Conservation (phyloP, 2,113 vertebrate species). For the Salminus brasiliensis region DNA sequence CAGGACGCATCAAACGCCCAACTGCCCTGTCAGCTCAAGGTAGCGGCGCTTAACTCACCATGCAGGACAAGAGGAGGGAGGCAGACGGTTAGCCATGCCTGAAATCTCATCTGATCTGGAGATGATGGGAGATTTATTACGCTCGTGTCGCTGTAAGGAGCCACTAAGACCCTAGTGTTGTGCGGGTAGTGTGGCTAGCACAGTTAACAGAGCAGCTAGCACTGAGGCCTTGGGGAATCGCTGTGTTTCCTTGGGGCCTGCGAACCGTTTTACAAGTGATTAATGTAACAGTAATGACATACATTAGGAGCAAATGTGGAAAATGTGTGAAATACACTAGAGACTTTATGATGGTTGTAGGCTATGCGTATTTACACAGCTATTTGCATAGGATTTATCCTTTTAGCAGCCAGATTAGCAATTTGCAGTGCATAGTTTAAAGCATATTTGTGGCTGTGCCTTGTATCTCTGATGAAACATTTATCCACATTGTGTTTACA, state of each 20-base stretch:
- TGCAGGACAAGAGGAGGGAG: constrained; percentile 52
- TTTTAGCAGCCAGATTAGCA: too few relatives aligned
- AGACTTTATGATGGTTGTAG: too few relatives aligned
- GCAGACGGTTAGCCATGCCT: constrained; percentile 69
- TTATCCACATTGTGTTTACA: too few relatives aligned
- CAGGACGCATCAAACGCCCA: constrained; percentile 71
- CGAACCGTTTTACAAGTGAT: background rate
- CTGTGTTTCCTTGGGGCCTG: background rate
- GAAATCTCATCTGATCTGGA: constrained; percentile 70
- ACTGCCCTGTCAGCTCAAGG: constrained; percentile 70
- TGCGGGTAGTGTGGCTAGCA: constrained; percentile 28
- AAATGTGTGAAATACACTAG: background rate
- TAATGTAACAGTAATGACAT: background rate
- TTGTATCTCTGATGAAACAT: too few relatives aligned
- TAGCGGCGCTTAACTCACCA: constrained; percentile 49
- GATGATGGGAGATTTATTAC: constrained; percentile 62
- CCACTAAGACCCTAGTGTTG: constrained; percentile 22
- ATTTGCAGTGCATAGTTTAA: too few relatives aligned
- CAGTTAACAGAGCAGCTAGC: background rate
- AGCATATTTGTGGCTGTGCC: too few relatives aligned
- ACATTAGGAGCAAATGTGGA: background rate
- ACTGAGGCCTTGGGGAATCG: background rate
- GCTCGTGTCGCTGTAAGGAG: constrained; percentile 56
- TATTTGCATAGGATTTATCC: too few relatives aligned
- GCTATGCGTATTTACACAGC: too few relatives aligned